phyloP scores from a whole-genome alignment of 2,797 vertebrate genomes.

The Galagoides demidoff region DNA sequence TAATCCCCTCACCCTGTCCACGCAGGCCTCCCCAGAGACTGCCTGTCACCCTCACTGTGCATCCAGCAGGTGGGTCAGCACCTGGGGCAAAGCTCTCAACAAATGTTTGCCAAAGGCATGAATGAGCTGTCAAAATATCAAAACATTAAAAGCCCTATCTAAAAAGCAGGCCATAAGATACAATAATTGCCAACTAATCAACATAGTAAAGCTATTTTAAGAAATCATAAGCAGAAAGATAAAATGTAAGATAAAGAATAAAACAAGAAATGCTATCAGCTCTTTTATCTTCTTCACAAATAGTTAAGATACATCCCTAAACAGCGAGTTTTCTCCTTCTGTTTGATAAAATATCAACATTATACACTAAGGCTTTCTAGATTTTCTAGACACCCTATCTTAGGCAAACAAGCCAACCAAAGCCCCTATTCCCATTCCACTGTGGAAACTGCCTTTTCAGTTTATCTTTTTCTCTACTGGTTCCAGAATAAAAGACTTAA shows the following conservation, averaged over 20 bases:
- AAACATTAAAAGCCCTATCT: not conserved
- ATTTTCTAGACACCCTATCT: not conserved
- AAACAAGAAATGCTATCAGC: not conserved
- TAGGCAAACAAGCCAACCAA: not conserved
- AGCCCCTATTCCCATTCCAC: not conserved
- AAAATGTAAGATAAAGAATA: not conserved
- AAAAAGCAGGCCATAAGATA: not conserved
- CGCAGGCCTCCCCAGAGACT: not conserved
- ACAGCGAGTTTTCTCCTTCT: not conserved
- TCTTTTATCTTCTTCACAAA: not conserved
- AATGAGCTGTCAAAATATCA: not conserved
- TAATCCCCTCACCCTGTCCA: not conserved
- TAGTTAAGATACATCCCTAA: not conserved
- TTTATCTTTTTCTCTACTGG: not conserved
- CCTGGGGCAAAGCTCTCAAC: not conserved
- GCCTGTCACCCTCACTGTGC: not conserved
- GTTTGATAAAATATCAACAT: not conserved
- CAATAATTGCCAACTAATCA: not conserved
- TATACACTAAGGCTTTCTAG: not conserved
- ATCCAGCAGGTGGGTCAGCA: not conserved
- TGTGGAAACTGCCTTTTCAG: not conserved
- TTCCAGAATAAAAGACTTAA: not conserved
- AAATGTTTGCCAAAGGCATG: not conserved
- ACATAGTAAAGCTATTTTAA: not conserved
- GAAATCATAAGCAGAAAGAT: not conserved